Base-by-base conservation (phyloP, 2,888 invertebrate species). In the Cheilosia scutellata region DNA sequence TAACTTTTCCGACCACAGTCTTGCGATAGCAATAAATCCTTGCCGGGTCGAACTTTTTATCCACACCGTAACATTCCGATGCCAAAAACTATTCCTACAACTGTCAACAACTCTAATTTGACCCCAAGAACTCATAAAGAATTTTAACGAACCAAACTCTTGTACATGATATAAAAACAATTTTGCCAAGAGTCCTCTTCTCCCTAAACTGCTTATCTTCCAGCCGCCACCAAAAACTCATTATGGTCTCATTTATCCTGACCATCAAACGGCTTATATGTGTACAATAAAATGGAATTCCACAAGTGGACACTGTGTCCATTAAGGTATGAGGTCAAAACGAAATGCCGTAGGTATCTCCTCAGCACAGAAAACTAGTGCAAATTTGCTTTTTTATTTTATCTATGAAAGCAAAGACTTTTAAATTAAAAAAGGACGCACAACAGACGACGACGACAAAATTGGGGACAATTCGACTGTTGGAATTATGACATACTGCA, bases 161-260 rank as follows among this genome's bases (percentile, higher is more conserved):
- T 68, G 75, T 31, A 51, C 33, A 20, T 42, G 68, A 20, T 57
- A 58, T 71, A 44, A 71, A 75, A 76, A 80, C 80, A 86, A 86
- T 80, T 76, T 66, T n/a, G 2, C 20, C 27, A 47, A 16, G 29
- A 33, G 53, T 44, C 44, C 27, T 37, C 9, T 20, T 13, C 31
- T 58, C 11, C 31, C 25, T 5, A 49, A 51, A 37, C 33, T 55
- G 37, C 68, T 86, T 79, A 80, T 80, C 76, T 65, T 16, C 42
- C 9, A 44, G 27, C 27, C 66, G 65, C 84, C 86, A 86, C 82
- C 87, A 74, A 84, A 87, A 84, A 84, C 87, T 87, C 87, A 87
- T 87, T 87, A 87, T 66, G 77, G 80, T 72, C 84, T 74, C 87
- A 87, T 87, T 84, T 77, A 77, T 76, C 72, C 66, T 75, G 80